phyloP scores from a whole-genome alignment of 2,888 invertebrate species.

The Exocentrus adspersus region DNA sequence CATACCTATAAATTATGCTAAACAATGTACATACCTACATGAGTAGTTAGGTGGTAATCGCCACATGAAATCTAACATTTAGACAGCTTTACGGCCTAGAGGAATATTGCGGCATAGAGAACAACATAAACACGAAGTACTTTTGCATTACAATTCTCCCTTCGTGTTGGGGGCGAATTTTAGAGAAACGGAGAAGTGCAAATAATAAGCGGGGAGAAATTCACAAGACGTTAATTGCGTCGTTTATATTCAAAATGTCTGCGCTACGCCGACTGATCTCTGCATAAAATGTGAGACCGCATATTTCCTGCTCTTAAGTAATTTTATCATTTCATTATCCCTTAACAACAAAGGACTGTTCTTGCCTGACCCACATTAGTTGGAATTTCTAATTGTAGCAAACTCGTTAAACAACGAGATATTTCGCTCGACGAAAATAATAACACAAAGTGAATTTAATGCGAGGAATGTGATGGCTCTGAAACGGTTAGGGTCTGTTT shows the following conservation, averaged over 20 bases:
- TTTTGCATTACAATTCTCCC: slow-evolving; percentile 26
- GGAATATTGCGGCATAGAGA: slow-evolving; percentile 20
- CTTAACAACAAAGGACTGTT: slow-evolving; percentile 25
- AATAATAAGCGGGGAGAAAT: slow-evolving; percentile 41
- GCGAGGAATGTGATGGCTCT: background rate
- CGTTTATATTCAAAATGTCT: slow-evolving; percentile 50
- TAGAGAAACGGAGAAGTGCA: slow-evolving; percentile 25
- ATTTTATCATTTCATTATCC: slow-evolving; percentile 40
- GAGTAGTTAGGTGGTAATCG: no score
- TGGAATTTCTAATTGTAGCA: slow-evolving; percentile 10
- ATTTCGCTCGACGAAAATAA: background rate
- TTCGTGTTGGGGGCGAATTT: slow-evolving; percentile 24
- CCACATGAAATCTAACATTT: slow-evolving; percentile 29
- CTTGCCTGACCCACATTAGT: slow-evolving; percentile 38
- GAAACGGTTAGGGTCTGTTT: background rate
- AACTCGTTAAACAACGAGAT: background rate
- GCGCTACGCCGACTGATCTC: slow-evolving; percentile 37
- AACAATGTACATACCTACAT: no score
- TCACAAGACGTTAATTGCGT: slow-evolving; percentile 46
- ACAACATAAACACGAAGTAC: slow-evolving; percentile 25
- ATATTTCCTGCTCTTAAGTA: slow-evolving; percentile 36
- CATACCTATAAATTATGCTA: no score
- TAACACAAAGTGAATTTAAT: background rate
- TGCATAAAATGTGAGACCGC: slow-evolving; percentile 38
- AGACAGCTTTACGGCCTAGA: slow-evolving; percentile 28